Evolutionary conservation across 2,797 vertebrate genomes (phyloP).

Genomic region (Merluccius polli): DNA sequence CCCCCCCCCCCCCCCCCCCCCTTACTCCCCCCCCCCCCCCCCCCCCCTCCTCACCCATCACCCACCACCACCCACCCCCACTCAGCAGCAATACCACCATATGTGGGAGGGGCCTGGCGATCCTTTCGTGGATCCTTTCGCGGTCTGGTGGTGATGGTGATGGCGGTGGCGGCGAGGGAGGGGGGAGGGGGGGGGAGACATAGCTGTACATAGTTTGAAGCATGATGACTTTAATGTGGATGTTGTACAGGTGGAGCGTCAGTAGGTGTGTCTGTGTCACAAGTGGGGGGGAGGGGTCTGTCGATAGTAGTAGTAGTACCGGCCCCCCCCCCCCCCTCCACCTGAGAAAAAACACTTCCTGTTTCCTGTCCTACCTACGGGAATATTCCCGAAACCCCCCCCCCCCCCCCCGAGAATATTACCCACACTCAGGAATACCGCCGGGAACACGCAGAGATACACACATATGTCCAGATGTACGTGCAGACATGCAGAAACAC

Average conservation of each 20-base stretch:
- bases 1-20: too few relatives aligned
- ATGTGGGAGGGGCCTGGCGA: slow-evolving; percentile 37
- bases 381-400: slow-evolving; percentile 53
- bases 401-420: slow-evolving; percentile 54
- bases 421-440: slow-evolving; percentile 79
- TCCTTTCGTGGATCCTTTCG: too few relatives aligned
- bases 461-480: slow-evolving; percentile 40
- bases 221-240: slow-evolving; percentile 79
- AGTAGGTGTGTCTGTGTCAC: slow-evolving; percentile 60
- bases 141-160: slow-evolving; percentile 32
- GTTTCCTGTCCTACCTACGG: slow-evolving; percentile 77
- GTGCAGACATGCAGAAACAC: slow-evolving; percentile 33
- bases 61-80: too few relatives aligned
- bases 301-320: slow-evolving; percentile 53
- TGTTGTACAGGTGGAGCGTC: slow-evolving; percentile 73
- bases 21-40: too few relatives aligned
- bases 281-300: slow-evolving; percentile 55
- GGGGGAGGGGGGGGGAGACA: slow-evolving; percentile 78
- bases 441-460: slow-evolving; percentile 44
- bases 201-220: slow-evolving; percentile 79
- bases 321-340: not conserved
- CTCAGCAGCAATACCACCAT: slow-evolving; percentile 87
- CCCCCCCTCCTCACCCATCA: too few relatives aligned
- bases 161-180: slow-evolving; percentile 77
- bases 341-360: slow-evolving; percentile 57